Base-by-base conservation (phyloP, 1,140 invertebrate species). In the Hyposmocoma kahamanoa region DNA sequence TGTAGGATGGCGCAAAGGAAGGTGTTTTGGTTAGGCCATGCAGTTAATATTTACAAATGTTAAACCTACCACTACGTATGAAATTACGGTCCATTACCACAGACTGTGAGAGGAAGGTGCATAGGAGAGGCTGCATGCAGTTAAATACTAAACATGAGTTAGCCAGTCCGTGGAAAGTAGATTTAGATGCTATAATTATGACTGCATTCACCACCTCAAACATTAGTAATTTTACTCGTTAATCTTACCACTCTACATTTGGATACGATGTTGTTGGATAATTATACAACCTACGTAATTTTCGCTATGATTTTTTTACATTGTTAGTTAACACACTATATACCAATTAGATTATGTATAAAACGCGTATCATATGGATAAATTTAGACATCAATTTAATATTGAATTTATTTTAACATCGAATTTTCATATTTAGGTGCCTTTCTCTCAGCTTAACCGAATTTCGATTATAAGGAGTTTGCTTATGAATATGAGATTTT, bases 381-480 rank as follows among this genome's bases (percentile, higher is more conserved):
- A 66, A 55, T 66, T 73, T 74, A 83, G 70, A 79, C 73, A 78
- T 65, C 72, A 63, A 81, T 49, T 72, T 72, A 53, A 72, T 46
- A 71, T 62, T 70, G 51, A 66, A 66, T 74, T 75, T 70, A 74
- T 57, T 63, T 72, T 76, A 70, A 64, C 42, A 62, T 22, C 55
- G 54, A 59, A 58, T 55, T 56, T 38, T 32, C 11, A 57, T 26
- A 45, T 49, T 53, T 43, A 24, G 52, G 66, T 63, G 69, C 63
- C 73, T 74, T 72, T 74, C 75, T 71, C 74, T 66, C 50, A 45
- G 64, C 59, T 53, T 53, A 36, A 42, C 51, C 58, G 56, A 54
- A 51, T 50, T 62, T 51, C 22, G 34, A 56, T 57, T 53, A 59
- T 59, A 50, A 55, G 42, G 58, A 66, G 53, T 58, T 70, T 52